Percentiles rank a stretch among this genome's conserved stretches.
Evolutionary conservation across 2,888 invertebrate genomes (phyloP).

Genomic region (Papilio protenor): DNA sequence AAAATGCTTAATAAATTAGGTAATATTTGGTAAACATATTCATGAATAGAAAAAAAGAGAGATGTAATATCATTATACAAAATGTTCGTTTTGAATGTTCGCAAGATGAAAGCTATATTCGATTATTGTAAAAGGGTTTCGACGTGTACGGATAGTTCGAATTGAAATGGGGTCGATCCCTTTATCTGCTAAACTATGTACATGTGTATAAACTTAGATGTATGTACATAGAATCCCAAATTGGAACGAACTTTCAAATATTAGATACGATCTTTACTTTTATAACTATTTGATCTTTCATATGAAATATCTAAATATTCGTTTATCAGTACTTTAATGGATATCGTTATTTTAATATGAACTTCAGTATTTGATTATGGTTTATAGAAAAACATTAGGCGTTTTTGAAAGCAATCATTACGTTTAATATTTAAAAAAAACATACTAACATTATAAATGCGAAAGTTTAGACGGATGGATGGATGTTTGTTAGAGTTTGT

Average conservation of each 20-base stretch:
- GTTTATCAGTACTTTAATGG: background rate
- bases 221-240: conserved; percentile 28
- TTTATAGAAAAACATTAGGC: no score
- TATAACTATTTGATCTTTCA: conserved; percentile 31
- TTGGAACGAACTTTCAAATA: conserved; percentile 41
- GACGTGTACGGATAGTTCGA: conserved; percentile 68
- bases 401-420: no score
- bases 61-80: conserved; percentile 68
- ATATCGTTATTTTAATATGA: background rate
- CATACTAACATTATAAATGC: no score
- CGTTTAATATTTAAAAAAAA: no score
- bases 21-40: conserved; percentile 39
- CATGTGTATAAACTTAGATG: conserved; percentile 46
- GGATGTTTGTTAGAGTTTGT: no score
- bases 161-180: conserved; percentile 63
- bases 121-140: conserved; percentile 75
- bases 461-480: no score
- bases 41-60: conserved; percentile 44
- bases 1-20: background rate
- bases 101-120: conserved; percentile 74
- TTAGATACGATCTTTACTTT: conserved; percentile 26
- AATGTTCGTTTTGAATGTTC: conserved; percentile 63
- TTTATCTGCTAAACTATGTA: conserved; percentile 55
- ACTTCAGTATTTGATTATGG: background rate
- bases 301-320: background rate